phyloP scores from a whole-genome alignment of 2,888 invertebrate species.

The Eudasyphora cyanicolor region DNA sequence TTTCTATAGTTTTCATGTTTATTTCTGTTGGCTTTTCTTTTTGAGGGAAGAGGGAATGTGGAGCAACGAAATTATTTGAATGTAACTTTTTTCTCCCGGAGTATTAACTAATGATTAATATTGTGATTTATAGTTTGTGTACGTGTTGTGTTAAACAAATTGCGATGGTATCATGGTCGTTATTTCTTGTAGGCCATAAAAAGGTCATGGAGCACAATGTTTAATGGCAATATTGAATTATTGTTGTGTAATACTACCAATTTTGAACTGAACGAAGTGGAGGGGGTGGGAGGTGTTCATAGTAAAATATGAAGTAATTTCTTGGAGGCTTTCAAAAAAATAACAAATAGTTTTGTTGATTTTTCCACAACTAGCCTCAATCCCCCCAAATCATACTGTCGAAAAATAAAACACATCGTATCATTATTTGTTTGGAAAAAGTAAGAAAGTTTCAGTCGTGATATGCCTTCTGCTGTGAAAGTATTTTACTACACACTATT shows the following conservation, averaged over 20 bases:
- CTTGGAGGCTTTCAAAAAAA: too few relatives aligned
- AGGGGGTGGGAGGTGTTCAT: background rate
- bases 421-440: too few relatives aligned
- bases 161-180: background rate
- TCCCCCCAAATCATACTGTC: too few relatives aligned
- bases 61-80: too few relatives aligned
- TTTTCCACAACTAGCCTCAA: too few relatives aligned
- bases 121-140: conserved; percentile 60
- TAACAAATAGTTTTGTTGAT: too few relatives aligned
- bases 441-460: too few relatives aligned
- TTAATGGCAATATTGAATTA: background rate
- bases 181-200: background rate
- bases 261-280: background rate
- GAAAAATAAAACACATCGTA: too few relatives aligned
- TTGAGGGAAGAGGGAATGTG: background rate
- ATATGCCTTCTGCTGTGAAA: too few relatives aligned
- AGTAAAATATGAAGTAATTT: too few relatives aligned
- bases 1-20: background rate
- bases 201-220: background rate
- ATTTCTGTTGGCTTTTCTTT: background rate
- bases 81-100: conserved; percentile 57
- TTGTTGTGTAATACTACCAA: background rate
- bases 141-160: conserved; percentile 62
- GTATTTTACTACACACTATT: too few relatives aligned
- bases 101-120: conserved; percentile 67